Base-by-base conservation (phyloP, 2,888 invertebrate species). In the Masnerella sp. region DNA sequence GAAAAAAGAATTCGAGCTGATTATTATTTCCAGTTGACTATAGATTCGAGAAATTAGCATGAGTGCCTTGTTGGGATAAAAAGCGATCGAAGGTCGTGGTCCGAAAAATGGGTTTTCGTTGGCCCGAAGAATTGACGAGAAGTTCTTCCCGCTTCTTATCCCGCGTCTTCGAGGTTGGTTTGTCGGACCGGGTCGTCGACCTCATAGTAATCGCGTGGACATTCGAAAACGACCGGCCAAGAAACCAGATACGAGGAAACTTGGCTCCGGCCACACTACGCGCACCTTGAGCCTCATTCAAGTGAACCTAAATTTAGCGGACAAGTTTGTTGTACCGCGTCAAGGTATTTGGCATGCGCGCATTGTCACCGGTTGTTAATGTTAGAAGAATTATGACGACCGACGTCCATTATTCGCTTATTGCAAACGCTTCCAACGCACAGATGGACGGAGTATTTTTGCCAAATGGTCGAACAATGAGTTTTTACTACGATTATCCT, bases 241-340 rank as follows among this genome's bases (percentile, higher is more conserved):
- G 71, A 75, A 75, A 73, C 73, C 70, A 75, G 73, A 73, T 65
- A 73, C 69, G 73, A 71, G 75, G 75, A 73, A 75, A 75, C 75
- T 73, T 75, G 75, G 75, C 75, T 65, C 64, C 40, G 54, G 12
- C 68, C 56, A 51, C 68, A 45, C 52, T 52, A 51, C 43, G 69
- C 71, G 71, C 58, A 67, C 75, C 72, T 72, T 75, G 73, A 70
- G 75, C 28, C 72, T 75, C 75, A 75, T 75, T 73, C 75, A 75
- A 75, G 62, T 65, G 70, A 62, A 73, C 70, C 76, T 76, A 76
- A 76, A 76, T 73, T 73, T 76, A 73, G 76, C 65, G 58, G 62
- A 61, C 59, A 70, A 68, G 76, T 75, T 65, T 71, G 43, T 71
- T 73, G 69, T 58, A 64, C 62, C 28, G 62, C 61, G 70, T 70